Base-by-base conservation (phyloP, 64 coral and sea anemone species). In the Dendrophyllia cribrosa region DNA sequence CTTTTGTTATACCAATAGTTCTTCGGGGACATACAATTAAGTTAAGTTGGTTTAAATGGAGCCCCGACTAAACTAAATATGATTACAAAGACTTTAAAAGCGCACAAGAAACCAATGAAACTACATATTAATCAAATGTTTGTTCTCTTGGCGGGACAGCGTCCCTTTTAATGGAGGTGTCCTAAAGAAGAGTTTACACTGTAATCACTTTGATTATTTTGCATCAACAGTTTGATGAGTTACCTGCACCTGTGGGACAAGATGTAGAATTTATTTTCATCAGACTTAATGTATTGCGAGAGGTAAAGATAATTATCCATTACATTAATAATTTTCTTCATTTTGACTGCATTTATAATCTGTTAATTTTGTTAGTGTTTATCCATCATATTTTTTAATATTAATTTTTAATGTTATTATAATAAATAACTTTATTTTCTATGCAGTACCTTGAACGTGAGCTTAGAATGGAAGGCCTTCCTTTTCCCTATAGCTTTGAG, bases 261-360 rank as follows among this genome's bases (percentile, higher is more conserved):
- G 97, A 99, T 20, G 97, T 99, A 12, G 94, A 96, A 23, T 99
- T 99, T 81, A 99, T 99, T 66, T 99, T 99, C 45, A 99, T 99
- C 26, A 89, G 97, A 25, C 69, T 99, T 10, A 99, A 99, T 91
- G 97, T 99, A 4, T 59, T 99, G 48, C 87, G 97, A 91, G 97
- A 99, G 94, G 97, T 99, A 58, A 70, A 61, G 12, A 20, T 64
- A 20, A 56, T 76, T 76, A 11, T 34, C n/a, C n/a, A n/a, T n/a
- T n/a, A n/a, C n/a, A n/a, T n/a, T n/a, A 74, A 45, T 34, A 34
- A 34, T 34, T 34, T 34, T 34, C 34, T 34, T 34, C 34, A 34
- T 34, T 34, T 34, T 34, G 34, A 34, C 34, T 34, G 34, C 34
- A 34, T 34, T 34, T 34, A 34, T 34, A 34, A 34, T 34, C 34